Percentiles rank a stretch among this genome's conserved stretches.
Conservation (phyloP, 2,888 invertebrate genomes). For the Philopedon plagiatum region DNA sequence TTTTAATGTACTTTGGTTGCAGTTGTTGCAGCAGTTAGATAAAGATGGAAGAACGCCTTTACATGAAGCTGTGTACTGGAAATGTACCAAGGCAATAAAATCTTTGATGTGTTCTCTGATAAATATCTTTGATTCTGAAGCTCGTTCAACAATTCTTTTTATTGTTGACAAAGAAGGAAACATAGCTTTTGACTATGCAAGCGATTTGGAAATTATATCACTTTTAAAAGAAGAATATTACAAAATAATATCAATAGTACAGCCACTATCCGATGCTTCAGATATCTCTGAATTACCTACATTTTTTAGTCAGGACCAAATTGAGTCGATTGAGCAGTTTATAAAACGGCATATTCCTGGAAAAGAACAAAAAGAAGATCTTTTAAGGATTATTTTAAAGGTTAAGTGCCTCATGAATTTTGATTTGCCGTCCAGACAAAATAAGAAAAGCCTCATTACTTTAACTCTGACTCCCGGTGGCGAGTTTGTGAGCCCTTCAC, state of each 20-base stretch:
- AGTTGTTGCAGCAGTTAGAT: background rate
- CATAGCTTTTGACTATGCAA: background rate
- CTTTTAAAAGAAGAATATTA: background rate
- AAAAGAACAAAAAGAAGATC: background rate
- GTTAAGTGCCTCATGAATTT: background rate
- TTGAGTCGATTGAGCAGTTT: background rate
- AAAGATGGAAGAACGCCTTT: background rate
- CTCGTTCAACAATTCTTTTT: background rate
- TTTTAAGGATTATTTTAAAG: background rate
- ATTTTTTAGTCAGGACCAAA: background rate
- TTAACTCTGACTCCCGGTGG: background rate
- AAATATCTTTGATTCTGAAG: background rate
- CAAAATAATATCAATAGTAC: background rate
- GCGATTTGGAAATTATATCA: background rate
- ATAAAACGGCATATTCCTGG: background rate
- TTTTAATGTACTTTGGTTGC: background rate
- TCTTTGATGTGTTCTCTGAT: background rate
- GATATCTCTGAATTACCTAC: background rate
- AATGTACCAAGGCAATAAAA: background rate
- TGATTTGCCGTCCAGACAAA: background rate
- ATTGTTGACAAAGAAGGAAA: background rate
- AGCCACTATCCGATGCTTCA: background rate
- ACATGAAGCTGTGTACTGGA: constrained; percentile 1
- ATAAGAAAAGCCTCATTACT: background rate
- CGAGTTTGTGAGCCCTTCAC: background rate